phyloP scores from a whole-genome alignment of 2,797 vertebrate species.

The Naso thynnoides region DNA sequence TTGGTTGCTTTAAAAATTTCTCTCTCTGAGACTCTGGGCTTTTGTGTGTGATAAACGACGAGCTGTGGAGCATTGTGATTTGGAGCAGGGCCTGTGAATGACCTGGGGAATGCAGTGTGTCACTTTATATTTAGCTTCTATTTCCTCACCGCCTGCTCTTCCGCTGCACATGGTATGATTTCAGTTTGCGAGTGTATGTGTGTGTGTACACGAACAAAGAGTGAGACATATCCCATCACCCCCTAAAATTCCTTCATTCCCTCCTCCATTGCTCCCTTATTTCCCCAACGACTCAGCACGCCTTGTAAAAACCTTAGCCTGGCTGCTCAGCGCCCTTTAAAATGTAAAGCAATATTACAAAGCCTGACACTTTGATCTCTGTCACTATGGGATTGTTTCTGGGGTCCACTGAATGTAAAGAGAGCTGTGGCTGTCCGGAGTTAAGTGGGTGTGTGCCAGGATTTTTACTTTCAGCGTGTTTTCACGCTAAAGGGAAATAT shows the following conservation, averaged over 20 bases:
- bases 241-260: conserved; percentile 77
- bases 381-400: conserved; percentile 76
- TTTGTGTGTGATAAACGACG: conserved; percentile 66
- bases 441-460: conserved; percentile 37
- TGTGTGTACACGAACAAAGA: conserved; percentile 50
- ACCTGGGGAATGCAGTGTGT: conserved; percentile 75
- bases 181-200: conserved; percentile 51
- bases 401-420: conserved; percentile 70
- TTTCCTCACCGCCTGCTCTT: conserved; percentile 76
- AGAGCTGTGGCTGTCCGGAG: conserved; percentile 52
- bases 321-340: conserved; percentile 76
- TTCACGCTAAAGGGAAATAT: conserved; percentile 36
- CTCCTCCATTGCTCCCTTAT: conserved; percentile 75
- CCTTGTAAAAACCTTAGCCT: conserved; percentile 76
- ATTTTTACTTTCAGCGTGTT: conserved; percentile 26
- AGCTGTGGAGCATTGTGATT: conserved; percentile 67
- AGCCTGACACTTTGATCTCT: conserved; percentile 79
- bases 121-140: conserved; percentile 80
- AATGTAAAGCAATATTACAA: conserved; percentile 81
- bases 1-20: conserved; percentile 67
- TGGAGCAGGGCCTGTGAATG: conserved; percentile 67
- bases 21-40: conserved; percentile 35
- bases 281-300: conserved; percentile 75
- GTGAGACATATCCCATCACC: conserved; percentile 70
- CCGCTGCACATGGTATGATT: conserved; percentile 71